Evolutionary conservation across 2,888 invertebrate species (phyloP), one percentile per base, ranked within the genome.

Genomic region (Clistopyga incitator): DNA sequence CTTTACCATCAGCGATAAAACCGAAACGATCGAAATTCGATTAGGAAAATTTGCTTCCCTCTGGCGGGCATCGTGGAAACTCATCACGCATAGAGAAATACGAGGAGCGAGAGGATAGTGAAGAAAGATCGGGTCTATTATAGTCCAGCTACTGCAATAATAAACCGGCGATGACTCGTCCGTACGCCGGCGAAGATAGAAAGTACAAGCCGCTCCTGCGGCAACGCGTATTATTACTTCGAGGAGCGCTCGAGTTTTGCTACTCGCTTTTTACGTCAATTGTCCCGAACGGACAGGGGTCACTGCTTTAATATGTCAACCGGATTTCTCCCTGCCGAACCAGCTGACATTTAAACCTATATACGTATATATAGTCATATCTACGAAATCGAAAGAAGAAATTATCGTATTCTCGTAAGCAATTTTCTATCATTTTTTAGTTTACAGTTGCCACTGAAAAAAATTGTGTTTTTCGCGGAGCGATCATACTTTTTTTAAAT

Each of bases 11-110:
- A 38, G 38, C 38, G 10, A 34, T 34, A 10, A 38, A 38, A 38
- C 38, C 38, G 38, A 10, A 6, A 59, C 54, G 71, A 87, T 88
- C 82, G 86, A 88, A 87, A 87, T 88, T 89, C 88, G 86, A 87
- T 89, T 88, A 86, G 86, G 88, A 87, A 86, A 88, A 86, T 79
- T 70, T 81, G 87, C 84, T 80, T 76, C 68, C 78, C 72, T 85
- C 85, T 84, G 70, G 82, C 72, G 81, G 81, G 61, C 82, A 71
- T 74, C 71, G 70, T 47, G 59, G 83, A 81, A 47, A 34, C 42
- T 34, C 6, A 59, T 75, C 61, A 65, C 50, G 64, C 56, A 56
- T 25, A 56, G 25, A 15, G 64, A 47, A 42, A 11, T 25, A 64
- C 18, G 25, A 56, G 34, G 54, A 25, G 34, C 20, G 38, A 18